phyloP scores from a whole-genome alignment of 1,140 invertebrate genomes.

The roundworm (Caenorhabditis elegans) region DNA sequence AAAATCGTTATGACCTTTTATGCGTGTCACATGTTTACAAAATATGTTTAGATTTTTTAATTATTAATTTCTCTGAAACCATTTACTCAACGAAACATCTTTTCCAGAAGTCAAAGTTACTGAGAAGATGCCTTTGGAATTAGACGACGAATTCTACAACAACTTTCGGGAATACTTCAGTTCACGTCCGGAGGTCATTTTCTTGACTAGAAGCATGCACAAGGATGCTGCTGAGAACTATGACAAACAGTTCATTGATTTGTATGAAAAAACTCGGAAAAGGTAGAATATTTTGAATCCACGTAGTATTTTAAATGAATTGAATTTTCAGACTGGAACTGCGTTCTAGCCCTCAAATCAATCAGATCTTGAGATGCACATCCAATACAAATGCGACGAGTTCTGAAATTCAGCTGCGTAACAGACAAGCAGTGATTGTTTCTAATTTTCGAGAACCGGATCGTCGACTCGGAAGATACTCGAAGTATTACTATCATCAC shows the following conservation, averaged over 20 bases:
- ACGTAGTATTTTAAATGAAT: not conserved
- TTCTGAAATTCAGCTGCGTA: not conserved
- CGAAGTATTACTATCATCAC: conserved; percentile 20
- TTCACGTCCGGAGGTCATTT: not conserved
- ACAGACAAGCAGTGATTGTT: not conserved
- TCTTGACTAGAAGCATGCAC: not conserved
- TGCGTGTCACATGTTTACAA: too few relatives aligned
- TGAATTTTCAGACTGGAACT: not conserved
- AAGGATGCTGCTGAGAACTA: not conserved
- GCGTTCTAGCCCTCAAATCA: not conserved
- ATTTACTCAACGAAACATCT: too few relatives aligned
- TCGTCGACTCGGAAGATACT: not conserved
- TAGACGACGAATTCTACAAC: not conserved
- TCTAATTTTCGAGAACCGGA: not conserved
- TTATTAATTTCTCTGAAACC: too few relatives aligned
- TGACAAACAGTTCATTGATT: not conserved
- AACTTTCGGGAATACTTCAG: not conserved
- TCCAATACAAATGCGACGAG: not conserved
- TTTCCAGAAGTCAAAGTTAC: too few relatives aligned
- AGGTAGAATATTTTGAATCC: not conserved
- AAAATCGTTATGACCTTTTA: too few relatives aligned
- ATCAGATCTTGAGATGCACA: not conserved
- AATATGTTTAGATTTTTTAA: too few relatives aligned
- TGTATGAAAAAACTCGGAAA: not conserved
- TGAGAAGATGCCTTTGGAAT: not conserved